Conservation (phyloP, 2,888 invertebrate genomes). For the Cotesia congregata region DNA sequence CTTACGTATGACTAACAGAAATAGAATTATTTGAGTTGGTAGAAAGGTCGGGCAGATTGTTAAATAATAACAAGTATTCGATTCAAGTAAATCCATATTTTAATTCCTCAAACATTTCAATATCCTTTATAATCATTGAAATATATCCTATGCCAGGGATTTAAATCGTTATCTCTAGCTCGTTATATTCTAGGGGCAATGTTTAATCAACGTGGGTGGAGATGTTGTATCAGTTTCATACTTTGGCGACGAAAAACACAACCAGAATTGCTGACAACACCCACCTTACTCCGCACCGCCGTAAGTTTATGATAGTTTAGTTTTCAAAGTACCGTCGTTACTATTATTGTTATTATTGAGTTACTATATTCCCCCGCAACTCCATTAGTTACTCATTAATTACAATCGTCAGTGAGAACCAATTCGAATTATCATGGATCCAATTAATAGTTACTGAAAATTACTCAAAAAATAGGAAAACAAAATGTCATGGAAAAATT, state of each 20-base stretch:
- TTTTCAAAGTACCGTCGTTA: not conserved
- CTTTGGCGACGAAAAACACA: constrained; percentile 72
- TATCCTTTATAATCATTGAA: not conserved
- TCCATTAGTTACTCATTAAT: not conserved
- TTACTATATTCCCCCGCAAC: not conserved
- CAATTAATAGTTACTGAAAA: not conserved
- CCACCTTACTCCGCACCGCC: constrained; percentile 67
- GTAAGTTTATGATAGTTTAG: constrained; percentile 44
- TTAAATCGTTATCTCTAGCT: constrained; percentile 6
- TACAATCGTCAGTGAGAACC: not conserved
- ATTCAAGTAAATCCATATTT: constrained; percentile 4
- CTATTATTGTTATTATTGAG: not conserved
- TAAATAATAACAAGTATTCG: not conserved
- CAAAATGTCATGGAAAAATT: not conserved
- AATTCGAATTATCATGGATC: not conserved
- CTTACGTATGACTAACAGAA: not conserved
- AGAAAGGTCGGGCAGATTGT: not conserved
- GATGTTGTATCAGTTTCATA: constrained; percentile 91
- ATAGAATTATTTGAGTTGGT: not conserved
- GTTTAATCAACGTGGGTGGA: constrained; percentile 94
- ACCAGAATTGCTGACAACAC: constrained; percentile 66
- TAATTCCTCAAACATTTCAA: not conserved
- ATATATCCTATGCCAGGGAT: not conserved
- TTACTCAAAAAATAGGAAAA: not conserved
- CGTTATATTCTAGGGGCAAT: constrained; percentile 85